Evolutionary conservation across 2,888 invertebrate species (phyloP).

Genomic region (Campopleginae sp.): DNA sequence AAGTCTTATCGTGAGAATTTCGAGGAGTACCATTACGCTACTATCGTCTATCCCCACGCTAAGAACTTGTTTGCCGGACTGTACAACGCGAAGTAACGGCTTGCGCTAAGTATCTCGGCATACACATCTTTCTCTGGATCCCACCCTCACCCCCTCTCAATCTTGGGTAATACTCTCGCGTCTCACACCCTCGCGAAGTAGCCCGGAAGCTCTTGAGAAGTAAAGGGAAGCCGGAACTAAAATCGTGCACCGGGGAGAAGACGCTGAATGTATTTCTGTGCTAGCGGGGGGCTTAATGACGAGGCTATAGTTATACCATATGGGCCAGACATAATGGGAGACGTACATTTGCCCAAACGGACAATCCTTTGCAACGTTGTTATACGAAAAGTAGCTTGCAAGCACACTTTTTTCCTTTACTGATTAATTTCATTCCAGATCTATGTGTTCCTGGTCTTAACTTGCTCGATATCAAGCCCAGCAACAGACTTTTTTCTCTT

Average conservation of each 20-base stretch:
- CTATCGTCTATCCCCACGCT: conserved; percentile 26
- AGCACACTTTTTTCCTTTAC: conserved; percentile 32
- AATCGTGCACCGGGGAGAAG: conserved; percentile 35
- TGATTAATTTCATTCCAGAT: conserved; percentile 69
- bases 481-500: background rate
- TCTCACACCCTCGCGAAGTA: conserved; percentile 34
- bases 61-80: conserved; percentile 69
- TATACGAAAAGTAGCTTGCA: conserved; percentile 30
- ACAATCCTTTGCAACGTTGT: conserved; percentile 23
- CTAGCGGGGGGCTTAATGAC: conserved; percentile 72
- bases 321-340: conserved; percentile 66
- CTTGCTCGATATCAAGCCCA: background rate
- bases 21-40: conserved; percentile 26
- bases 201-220: conserved; percentile 48
- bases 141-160: conserved; percentile 53
- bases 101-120: conserved; percentile 73
- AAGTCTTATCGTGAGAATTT: conserved; percentile 57
- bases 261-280: conserved; percentile 51
- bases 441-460: background rate
- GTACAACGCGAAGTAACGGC: conserved; percentile 73
- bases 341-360: conserved; percentile 27
- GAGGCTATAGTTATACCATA: conserved; percentile 68
- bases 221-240: conserved; percentile 29
- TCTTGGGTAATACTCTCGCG: conserved; percentile 45
- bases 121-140: conserved; percentile 71